Percentiles rank a stretch among this genome's conserved stretches.
phyloP scores from a whole-genome alignment of 2,797 vertebrate genomes.

The Microhierax caerulescens region DNA sequence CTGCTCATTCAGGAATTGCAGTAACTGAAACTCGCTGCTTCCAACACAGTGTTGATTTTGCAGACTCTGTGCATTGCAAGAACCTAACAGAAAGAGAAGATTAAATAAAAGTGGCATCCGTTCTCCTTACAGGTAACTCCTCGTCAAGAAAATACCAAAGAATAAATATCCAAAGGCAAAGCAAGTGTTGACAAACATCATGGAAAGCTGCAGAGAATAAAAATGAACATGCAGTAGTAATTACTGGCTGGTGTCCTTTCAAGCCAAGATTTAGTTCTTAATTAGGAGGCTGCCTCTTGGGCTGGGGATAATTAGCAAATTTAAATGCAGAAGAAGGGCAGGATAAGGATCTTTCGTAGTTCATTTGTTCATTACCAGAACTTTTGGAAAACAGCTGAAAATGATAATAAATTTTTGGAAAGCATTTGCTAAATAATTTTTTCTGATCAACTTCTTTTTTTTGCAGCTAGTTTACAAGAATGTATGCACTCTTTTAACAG shows the following conservation, averaged over 20 bases:
- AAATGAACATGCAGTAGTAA: neutral
- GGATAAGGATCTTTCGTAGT: neutral
- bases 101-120: neutral
- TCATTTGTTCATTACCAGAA: neutral
- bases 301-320: slow-evolving; percentile 14
- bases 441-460: neutral
- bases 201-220: neutral
- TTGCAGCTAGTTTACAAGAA: neutral
- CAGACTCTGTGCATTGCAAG: neutral
- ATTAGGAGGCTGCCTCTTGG: neutral
- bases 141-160: neutral
- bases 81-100: neutral
- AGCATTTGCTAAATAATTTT: neutral
- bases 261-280: neutral
- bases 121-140: neutral
- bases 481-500: neutral
- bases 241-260: neutral
- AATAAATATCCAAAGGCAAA: slow-evolving; percentile 12
- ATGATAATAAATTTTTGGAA: neutral
- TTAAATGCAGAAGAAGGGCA: neutral
- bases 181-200: neutral
- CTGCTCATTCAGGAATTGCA: neutral
- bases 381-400: neutral
- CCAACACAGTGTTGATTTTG: neutral
- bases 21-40: fast-evolving